Evolutionary conservation across 2,797 vertebrate species (phyloP).

Genomic region (Enteromius unitaeniatus): DNA sequence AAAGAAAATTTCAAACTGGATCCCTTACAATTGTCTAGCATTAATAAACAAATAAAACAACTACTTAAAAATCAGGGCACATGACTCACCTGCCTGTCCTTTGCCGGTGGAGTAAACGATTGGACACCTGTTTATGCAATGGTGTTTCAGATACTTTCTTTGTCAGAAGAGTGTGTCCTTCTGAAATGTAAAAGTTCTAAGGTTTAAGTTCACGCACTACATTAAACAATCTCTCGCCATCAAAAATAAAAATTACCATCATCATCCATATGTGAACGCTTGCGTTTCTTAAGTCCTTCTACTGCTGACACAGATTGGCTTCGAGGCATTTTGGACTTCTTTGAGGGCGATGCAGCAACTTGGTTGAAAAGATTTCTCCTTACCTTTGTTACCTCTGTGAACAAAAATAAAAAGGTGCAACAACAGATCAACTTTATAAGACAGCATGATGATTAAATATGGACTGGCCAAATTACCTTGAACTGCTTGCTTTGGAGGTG

Average conservation of each 20-base stretch:
- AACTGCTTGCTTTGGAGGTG: constrained; percentile 79
- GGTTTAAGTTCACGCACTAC: not conserved
- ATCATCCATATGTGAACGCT: constrained; percentile 66
- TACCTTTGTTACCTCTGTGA: constrained; percentile 92
- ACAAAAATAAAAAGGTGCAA: not conserved
- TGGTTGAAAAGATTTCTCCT: constrained; percentile 94
- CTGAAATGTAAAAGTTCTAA: constrained; percentile 70
- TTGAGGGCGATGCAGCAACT: constrained; percentile 80
- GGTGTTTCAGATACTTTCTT: constrained; percentile 93
- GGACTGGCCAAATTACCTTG: constrained; percentile 80
- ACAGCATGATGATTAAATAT: not conserved
- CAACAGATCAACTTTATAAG: constrained; percentile 4
- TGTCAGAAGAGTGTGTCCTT: constrained; percentile 82
- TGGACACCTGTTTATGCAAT: constrained; percentile 89
- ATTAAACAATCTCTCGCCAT: not conserved
- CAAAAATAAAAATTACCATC: constrained; percentile 58
- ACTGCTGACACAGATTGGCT: constrained; percentile 91
- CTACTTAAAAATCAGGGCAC: not conserved
- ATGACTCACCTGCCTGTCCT: constrained; percentile 86
- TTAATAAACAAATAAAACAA: not conserved
- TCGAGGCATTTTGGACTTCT: constrained; percentile 84
- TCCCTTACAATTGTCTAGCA: not conserved
- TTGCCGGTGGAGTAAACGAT: constrained; percentile 85
- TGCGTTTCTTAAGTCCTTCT: constrained; percentile 82
- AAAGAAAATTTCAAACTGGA: not conserved